These are phyloP conservation scores for Caenorhabditis doughertyi DNA, from an alignment of 2,888 invertebrate species.

Conservation along the genomic window DNA sequence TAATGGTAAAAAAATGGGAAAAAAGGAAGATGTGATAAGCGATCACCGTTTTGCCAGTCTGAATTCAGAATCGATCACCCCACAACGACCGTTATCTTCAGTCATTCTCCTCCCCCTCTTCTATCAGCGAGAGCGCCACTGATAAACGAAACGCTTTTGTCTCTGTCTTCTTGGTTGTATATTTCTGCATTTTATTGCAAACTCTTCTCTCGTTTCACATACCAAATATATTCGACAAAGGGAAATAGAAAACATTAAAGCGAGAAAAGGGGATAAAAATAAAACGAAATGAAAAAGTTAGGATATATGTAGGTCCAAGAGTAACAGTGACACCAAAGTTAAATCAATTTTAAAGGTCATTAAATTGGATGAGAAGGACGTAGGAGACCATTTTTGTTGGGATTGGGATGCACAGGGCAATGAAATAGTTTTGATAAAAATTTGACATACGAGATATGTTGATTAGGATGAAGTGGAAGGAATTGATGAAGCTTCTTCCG, in stretches of 20 bases:
- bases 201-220: slow-evolving; percentile 30
- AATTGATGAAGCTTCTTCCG: background rate
- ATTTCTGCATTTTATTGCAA: slow-evolving; percentile 59
- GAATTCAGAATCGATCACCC: slow-evolving; percentile 61
- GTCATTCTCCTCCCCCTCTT: slow-evolving; percentile 34
- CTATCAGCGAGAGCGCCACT: slow-evolving; percentile 25
- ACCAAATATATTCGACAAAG: slow-evolving; percentile 51
- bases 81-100: slow-evolving; percentile 52
- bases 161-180: slow-evolving; percentile 44
- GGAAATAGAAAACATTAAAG: background rate
- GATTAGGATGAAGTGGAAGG: slow-evolving; percentile 12
- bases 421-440: background rate
- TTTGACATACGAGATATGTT: background rate
- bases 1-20: background rate
- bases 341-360: slow-evolving; percentile 7
- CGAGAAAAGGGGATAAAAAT: slow-evolving; percentile 14
- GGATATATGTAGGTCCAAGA: background rate
- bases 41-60: slow-evolving; percentile 43
- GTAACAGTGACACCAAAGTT: background rate
- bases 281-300: slow-evolving; percentile 20
- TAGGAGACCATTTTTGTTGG: slow-evolving; percentile 24
- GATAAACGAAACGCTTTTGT: slow-evolving; percentile 47
- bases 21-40: slow-evolving; percentile 14
- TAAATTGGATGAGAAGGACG: slow-evolving; percentile 20
- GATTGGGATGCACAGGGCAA: slow-evolving; percentile 3